Base-by-base conservation (phyloP, 2,888 invertebrate genomes). In the Poecilus cupreus region DNA sequence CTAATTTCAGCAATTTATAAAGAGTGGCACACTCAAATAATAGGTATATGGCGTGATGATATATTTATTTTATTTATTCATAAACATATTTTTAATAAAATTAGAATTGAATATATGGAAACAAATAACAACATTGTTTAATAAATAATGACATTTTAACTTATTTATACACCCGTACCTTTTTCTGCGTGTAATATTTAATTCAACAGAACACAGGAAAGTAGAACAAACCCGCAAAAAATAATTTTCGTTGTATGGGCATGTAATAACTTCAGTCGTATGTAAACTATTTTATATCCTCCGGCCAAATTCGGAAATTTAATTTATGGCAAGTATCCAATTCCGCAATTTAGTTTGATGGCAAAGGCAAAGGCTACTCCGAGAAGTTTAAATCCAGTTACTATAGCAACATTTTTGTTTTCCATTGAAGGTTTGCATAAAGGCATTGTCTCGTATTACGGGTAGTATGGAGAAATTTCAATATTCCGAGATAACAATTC, bases 401-500 rank as follows among this genome's bases (percentile, higher is more conserved):
- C 60, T 24, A 60, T 60, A 4, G 60, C 60, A 60, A 60, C 60
- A 60, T 26, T 60, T 60, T 60, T 60, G 60, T 32, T 60, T 60
- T 24, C 13, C 26, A 24, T 60, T 60, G 32, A 6, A 26, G 60
- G 60, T 60, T 60, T 60, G 24, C 13, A 26, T n/a, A 26, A 60
- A 60, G 60, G 26, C 26, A 26, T 60, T 60, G 60, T n/a, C n/a
- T n/a, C n/a, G n/a, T 60, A 13, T 10, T n/a, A 22, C n/a, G n/a
- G 26, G 24, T 60, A 60, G 60, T 60, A 24, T 13, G 24, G 60
- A 60, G 60, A 60, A 60, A 60, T 60, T 60, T 60, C 60, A 60
- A 26, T 60, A 60, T 60, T 60, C 22, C n/a, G 60, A 60, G 60
- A 60, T 60, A 60, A 60, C 60, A 60, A n/a, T 60, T 60, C 60